A percentile compares a stretch with the other conserved stretches of the same genome.
Evolutionary conservation across 2,797 vertebrate species (phyloP).

Genomic region (Poecile montanus): DNA sequence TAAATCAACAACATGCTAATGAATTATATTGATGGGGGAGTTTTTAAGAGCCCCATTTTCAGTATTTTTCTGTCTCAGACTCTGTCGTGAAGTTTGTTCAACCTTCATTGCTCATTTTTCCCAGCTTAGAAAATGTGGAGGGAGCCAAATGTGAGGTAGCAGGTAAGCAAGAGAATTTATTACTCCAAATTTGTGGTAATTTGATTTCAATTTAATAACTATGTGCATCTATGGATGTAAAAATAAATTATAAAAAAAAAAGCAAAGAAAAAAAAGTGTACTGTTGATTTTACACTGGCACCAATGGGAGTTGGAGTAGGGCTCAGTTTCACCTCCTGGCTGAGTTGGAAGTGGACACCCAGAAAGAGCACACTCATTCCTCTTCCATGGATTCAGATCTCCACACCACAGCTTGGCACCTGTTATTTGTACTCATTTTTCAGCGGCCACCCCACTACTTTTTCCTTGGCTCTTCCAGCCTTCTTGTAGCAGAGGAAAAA

Average conservation of each 20-base stretch:
- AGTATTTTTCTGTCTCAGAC: background rate
- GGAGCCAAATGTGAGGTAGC: background rate
- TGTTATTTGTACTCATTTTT: background rate
- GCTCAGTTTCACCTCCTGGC: background rate
- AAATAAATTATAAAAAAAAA: background rate
- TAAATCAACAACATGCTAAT: background rate
- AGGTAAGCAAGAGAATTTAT: background rate
- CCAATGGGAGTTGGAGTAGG: background rate
- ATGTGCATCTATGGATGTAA: background rate
- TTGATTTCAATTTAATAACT: background rate
- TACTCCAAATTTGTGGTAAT: background rate
- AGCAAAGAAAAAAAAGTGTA: too few species aligned
- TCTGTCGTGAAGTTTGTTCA: background rate
- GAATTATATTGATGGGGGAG: background rate
- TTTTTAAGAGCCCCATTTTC: background rate
- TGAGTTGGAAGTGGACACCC: background rate
- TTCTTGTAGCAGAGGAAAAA: background rate
- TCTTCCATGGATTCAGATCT: background rate
- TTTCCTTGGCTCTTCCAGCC: background rate
- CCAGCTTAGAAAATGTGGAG: background rate
- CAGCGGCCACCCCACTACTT: background rate
- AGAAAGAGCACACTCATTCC: background rate
- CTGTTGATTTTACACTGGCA: background rate
- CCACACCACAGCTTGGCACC: background rate
- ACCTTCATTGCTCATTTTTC: background rate